Evolutionary conservation across 2,888 invertebrate genomes (phyloP).

Genomic region (Metalampra italica): DNA sequence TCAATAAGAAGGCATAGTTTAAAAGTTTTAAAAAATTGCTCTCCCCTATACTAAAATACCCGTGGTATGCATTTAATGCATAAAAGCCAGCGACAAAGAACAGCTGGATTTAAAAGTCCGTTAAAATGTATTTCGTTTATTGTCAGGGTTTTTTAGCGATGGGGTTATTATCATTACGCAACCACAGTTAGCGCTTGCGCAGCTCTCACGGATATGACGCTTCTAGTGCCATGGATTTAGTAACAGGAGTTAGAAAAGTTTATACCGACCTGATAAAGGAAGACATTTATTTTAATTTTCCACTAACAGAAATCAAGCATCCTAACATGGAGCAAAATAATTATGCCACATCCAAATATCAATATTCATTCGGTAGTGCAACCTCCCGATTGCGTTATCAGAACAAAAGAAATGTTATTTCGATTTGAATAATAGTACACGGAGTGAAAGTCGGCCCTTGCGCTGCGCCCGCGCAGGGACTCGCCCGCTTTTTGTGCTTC

Average conservation of each 20-base stretch:
- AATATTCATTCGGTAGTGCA: not conserved
- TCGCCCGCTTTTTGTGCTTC: slow-evolving; percentile 3
- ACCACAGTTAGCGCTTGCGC: not conserved
- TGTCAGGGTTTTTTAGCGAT: not conserved
- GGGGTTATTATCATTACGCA: not conserved
- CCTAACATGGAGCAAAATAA: not conserved
- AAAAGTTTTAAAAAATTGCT: too few species aligned
- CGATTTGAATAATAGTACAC: slow-evolving; percentile 20
- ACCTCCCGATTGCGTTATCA: slow-evolving; percentile 1
- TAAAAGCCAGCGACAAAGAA: not conserved
- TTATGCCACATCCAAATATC: not conserved
- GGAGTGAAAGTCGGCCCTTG: slow-evolving; percentile 26
- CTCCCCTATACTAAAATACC: too few species aligned
- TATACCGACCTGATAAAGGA: too few species aligned
- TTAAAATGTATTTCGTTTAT: slow-evolving; percentile 1
- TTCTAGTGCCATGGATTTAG: not conserved
- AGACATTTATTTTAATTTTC: too few species aligned
- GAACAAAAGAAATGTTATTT: slow-evolving; percentile 26
- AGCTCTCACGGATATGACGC: not conserved
- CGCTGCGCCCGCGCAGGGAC: slow-evolving; percentile 11
- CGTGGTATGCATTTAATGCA: not conserved
- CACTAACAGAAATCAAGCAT: not conserved
- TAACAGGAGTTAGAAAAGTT: not conserved
- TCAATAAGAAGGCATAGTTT: too few species aligned
- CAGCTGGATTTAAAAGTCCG: not conserved